Conservation (phyloP, 2,113 vertebrate species). For the Chauna torquata region DNA sequence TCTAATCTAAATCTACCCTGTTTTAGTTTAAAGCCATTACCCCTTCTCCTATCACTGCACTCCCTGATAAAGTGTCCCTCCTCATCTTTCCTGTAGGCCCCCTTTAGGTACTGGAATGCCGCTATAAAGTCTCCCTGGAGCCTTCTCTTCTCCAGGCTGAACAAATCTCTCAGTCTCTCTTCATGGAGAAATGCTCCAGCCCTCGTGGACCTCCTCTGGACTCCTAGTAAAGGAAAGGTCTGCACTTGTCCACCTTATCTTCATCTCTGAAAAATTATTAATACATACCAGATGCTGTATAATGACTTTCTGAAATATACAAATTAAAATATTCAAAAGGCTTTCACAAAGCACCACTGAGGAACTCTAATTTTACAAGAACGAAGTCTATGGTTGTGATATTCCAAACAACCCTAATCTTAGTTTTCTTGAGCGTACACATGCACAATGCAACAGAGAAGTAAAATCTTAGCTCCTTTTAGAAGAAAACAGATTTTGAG, state of each 20-base stretch:
- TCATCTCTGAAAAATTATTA: slow-evolving; percentile 38
- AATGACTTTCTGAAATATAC: background rate
- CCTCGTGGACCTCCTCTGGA: background rate
- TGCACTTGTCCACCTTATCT: background rate
- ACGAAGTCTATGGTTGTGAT: background rate
- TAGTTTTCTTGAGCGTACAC: background rate
- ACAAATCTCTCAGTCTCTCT: background rate
- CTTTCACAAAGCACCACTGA: background rate
- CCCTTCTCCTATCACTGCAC: background rate
- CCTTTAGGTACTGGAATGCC: background rate
- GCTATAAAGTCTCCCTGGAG: background rate
- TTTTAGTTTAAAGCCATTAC: background rate
- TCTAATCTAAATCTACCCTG: background rate
- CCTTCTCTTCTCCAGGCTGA: background rate
- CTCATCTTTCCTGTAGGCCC: background rate
- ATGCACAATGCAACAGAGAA: background rate
- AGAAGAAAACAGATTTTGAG: slow-evolving; percentile 27
- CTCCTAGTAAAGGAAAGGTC: background rate
- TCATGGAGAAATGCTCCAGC: background rate
- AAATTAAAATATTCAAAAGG: slow-evolving; percentile 34
- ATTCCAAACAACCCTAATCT: background rate
- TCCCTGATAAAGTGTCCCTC: background rate
- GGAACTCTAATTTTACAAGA: background rate
- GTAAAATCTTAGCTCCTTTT: slow-evolving; percentile 18
- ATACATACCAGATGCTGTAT: background rate